Conservation (phyloP, 2,797 vertebrate species). For the Lepus oiostolus region DNA sequence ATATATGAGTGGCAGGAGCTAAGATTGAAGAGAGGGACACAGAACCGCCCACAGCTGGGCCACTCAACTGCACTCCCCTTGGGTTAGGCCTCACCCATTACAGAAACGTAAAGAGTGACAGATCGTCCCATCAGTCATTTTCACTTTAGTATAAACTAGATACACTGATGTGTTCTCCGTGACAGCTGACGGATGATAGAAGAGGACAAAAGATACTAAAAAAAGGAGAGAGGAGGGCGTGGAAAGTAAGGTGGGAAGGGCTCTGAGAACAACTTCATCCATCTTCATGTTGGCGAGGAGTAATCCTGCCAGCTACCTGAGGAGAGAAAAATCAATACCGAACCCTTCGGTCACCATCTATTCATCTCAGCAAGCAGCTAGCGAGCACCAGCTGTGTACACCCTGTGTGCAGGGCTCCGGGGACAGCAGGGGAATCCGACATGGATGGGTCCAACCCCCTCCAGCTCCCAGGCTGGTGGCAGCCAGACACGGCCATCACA, state of each 20-base stretch:
- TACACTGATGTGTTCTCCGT: background rate
- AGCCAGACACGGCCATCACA: rapidly evolving
- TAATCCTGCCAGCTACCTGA: background rate
- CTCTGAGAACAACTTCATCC: background rate
- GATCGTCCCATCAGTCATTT: slow-evolving; percentile 46
- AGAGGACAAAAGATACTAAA: slow-evolving; percentile 12
- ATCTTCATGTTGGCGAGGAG: slow-evolving; percentile 55
- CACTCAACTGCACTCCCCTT: background rate
- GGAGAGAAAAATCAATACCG: slow-evolving; percentile 47
- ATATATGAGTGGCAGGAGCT: background rate
- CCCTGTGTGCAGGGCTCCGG: background rate
- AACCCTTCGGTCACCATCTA: background rate
- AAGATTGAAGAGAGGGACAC: background rate
- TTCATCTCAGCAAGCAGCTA: background rate
- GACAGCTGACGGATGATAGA: slow-evolving; percentile 27
- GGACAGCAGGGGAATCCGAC: background rate
- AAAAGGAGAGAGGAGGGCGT: background rate
- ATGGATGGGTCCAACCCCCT: background rate
- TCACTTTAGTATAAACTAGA: slow-evolving; percentile 67
- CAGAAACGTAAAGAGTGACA: slow-evolving; percentile 13
- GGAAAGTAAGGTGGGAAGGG: background rate
- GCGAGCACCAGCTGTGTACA: background rate
- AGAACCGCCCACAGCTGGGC: background rate
- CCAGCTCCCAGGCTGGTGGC: background rate
- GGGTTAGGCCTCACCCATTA: background rate